Percentiles rank a stretch among this genome's conserved stretches.
Conservation (phyloP, 2,113 vertebrate species). For the Aspiorhynchus laticeps region DNA sequence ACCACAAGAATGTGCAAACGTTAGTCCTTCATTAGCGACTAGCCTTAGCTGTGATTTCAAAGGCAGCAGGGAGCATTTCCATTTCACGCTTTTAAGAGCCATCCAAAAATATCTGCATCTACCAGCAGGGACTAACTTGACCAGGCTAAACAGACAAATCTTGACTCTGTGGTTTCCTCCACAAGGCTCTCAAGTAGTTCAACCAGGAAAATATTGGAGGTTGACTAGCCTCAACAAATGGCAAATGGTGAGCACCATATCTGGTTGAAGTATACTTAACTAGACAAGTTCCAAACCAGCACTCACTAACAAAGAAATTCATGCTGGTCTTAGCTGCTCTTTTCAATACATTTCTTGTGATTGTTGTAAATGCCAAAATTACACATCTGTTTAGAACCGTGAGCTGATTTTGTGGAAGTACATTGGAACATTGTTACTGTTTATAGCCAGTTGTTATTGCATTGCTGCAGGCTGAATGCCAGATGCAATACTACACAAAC, state of each 20-base stretch:
- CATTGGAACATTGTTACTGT: not conserved
- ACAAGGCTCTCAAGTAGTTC: too few relatives aligned
- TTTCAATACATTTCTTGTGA: not conserved
- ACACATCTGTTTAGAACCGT: not conserved
- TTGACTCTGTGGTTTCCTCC: too few relatives aligned
- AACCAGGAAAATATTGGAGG: too few relatives aligned
- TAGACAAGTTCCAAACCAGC: not conserved
- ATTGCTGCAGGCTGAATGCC: not conserved
- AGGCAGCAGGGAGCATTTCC: not conserved
- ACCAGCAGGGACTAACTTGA: not conserved
- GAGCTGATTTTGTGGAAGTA: not conserved
- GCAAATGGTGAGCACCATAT: not conserved
- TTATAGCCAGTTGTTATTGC: constrained; percentile 7
- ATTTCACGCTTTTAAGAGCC: not conserved
- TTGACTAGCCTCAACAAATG: not conserved
- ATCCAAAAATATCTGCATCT: not conserved
- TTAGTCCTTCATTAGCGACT: not conserved
- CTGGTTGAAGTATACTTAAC: not conserved
- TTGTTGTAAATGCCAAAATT: not conserved
- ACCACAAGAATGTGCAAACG: not conserved
- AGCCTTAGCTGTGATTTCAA: constrained; percentile 9
- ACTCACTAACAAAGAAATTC: not conserved
- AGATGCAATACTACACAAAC: not conserved
- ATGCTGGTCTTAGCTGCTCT: not conserved
- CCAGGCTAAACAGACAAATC: too few relatives aligned